A percentile compares a stretch with the other conserved stretches of the same genome.
phyloP scores from a whole-genome alignment of 2,888 invertebrate species.

The Drosophila neotestacea region DNA sequence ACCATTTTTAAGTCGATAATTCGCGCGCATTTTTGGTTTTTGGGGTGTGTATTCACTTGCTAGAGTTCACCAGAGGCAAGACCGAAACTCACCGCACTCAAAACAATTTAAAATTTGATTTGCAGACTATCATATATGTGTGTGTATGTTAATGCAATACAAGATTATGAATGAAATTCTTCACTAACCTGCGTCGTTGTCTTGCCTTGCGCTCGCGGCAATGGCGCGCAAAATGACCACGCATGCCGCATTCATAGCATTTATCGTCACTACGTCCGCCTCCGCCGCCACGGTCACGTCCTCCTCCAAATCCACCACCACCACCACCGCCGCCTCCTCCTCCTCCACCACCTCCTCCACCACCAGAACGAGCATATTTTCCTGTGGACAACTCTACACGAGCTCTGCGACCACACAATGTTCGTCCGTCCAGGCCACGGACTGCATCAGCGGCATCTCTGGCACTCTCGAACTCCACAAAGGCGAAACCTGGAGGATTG shows the following conservation, averaged over 20 bases:
- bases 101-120: constrained; percentile 59
- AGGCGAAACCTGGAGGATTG: constrained; percentile 96
- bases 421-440: constrained; percentile 90
- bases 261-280: constrained; percentile 89
- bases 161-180: constrained; percentile 62
- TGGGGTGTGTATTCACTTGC: constrained; percentile 41
- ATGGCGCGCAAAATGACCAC: constrained; percentile 97
- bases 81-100: constrained; percentile 51
- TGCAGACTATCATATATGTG: constrained; percentile 39
- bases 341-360: constrained; percentile 83
- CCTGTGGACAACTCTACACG: constrained; percentile 97
- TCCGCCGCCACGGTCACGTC: constrained; percentile 83
- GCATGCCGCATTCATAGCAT: constrained; percentile 97
- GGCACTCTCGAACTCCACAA: constrained; percentile 97
- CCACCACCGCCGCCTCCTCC: constrained; percentile 85
- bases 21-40: constrained; percentile 39
- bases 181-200: constrained; percentile 86
- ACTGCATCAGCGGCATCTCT: constrained; percentile 96
- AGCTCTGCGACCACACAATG: constrained; percentile 95
- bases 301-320: constrained; percentile 87
- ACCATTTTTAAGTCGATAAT: background rate
- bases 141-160: constrained; percentile 32
- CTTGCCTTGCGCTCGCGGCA: constrained; percentile 89
- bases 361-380: constrained; percentile 86
- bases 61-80: constrained; percentile 36